phyloP scores from a whole-genome alignment of 2,888 invertebrate species.

The Polyploca ridens region DNA sequence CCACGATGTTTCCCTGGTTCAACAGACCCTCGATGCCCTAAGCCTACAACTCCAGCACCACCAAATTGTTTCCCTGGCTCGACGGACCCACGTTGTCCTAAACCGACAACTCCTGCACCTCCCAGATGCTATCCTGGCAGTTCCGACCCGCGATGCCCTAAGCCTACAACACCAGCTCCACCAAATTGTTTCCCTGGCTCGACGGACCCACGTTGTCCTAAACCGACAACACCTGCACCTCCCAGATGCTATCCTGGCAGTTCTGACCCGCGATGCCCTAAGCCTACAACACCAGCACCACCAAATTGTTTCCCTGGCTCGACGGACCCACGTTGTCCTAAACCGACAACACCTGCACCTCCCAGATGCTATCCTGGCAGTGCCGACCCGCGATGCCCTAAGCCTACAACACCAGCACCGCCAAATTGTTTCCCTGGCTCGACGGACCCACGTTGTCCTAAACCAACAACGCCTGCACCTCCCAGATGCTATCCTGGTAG shows the following conservation, averaged over 20 bases:
- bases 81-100: slow-evolving; percentile 45
- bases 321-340: slow-evolving; percentile 27
- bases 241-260: slow-evolving; percentile 46
- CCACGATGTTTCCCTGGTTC: slow-evolving; percentile 56
- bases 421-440: slow-evolving; percentile 31
- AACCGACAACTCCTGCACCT: slow-evolving; percentile 31
- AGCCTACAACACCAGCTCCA: slow-evolving; percentile 39
- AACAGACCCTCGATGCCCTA: slow-evolving; percentile 42
- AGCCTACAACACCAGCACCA: slow-evolving; percentile 45
- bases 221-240: slow-evolving; percentile 32
- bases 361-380: slow-evolving; percentile 47
- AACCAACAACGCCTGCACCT: slow-evolving; percentile 33
- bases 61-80: slow-evolving; percentile 26
- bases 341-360: slow-evolving; percentile 32
- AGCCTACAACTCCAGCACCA: slow-evolving; percentile 27
- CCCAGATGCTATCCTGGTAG: slow-evolving; percentile 51
- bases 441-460: slow-evolving; percentile 45
- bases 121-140: slow-evolving; percentile 38
- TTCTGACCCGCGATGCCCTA: slow-evolving; percentile 45
- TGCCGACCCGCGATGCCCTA: slow-evolving; percentile 43
- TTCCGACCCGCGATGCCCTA: slow-evolving; percentile 49
- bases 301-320: slow-evolving; percentile 25
- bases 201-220: slow-evolving; percentile 39
- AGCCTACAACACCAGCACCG: slow-evolving; percentile 28
- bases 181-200: slow-evolving; percentile 51